A percentile compares a stretch with the other conserved stretches of the same genome.
Conservation (phyloP, 2,113 vertebrate genomes). For the Paramormyrops kingsleyae region DNA sequence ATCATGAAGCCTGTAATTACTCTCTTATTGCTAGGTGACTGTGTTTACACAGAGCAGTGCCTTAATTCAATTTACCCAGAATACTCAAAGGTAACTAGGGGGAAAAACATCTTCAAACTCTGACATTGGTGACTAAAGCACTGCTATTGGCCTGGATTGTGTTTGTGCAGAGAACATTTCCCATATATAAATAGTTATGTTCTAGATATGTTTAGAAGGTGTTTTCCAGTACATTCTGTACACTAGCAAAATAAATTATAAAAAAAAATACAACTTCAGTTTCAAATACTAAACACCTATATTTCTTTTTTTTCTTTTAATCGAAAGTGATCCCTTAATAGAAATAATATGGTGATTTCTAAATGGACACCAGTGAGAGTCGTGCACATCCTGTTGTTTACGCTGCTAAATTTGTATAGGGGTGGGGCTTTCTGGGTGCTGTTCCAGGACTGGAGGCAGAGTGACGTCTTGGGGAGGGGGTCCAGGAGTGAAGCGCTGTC, state of each 20-base stretch:
- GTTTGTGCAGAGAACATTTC: background rate
- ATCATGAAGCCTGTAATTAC: background rate
- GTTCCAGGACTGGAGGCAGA: background rate
- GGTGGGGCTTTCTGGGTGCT: background rate
- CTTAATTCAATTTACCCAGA: background rate
- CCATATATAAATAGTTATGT: background rate
- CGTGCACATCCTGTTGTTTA: background rate
- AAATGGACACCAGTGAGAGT: background rate
- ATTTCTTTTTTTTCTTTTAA: background rate
- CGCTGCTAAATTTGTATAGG: slow-evolving; percentile 7
- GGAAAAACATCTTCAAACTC: background rate
- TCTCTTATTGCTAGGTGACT: background rate
- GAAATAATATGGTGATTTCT: background rate
- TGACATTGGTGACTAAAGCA: background rate
- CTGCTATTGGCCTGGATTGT: background rate
- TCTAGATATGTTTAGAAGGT: background rate
- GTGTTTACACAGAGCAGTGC: background rate
- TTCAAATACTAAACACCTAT: background rate
- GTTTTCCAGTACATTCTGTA: background rate
- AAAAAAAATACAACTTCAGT: background rate
- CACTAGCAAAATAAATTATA: background rate
- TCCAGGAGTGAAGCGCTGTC: background rate
- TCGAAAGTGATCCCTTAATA: background rate
- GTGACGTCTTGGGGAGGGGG: background rate
- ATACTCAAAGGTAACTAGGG: background rate